Evolutionary conservation across 2,888 invertebrate species (phyloP).

Genomic region (Lysandra coridon): DNA sequence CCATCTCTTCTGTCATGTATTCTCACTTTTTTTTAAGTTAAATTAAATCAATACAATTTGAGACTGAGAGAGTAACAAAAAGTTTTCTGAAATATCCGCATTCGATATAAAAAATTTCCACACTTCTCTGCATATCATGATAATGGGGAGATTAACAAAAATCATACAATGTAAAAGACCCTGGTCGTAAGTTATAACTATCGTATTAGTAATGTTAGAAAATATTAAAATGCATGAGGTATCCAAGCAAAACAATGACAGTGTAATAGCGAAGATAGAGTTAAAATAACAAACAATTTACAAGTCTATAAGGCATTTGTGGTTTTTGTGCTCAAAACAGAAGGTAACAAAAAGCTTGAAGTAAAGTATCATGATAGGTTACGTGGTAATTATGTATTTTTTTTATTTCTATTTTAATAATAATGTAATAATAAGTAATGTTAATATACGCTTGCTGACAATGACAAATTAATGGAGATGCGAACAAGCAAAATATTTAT

Average conservation of each 20-base stretch:
- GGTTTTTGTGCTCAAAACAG: background rate
- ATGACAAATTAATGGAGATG: background rate
- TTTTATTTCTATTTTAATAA: no score
- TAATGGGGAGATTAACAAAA: background rate
- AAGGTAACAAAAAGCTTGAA: background rate
- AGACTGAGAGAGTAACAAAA: no score
- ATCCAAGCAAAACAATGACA: conserved; percentile 9
- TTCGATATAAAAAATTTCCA: no score
- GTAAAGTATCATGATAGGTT: background rate
- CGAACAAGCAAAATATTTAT: background rate
- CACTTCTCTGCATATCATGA: background rate
- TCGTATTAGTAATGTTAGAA: background rate
- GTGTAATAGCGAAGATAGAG: background rate
- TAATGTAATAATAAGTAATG: background rate
- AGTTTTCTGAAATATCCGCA: no score
- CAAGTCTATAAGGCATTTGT: background rate
- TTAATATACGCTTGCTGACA: background rate
- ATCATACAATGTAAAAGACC: background rate
- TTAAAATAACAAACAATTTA: conserved; percentile 15
- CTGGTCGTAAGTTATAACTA: background rate
- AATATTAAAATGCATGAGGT: conserved; percentile 11
- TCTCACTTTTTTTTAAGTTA: no score
- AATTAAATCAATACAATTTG: no score
- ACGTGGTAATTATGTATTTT: background rate
- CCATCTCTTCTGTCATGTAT: no score